Evolutionary conservation across 1,140 invertebrate genomes (phyloP).

Genomic region (Armadillidium nasatum): DNA sequence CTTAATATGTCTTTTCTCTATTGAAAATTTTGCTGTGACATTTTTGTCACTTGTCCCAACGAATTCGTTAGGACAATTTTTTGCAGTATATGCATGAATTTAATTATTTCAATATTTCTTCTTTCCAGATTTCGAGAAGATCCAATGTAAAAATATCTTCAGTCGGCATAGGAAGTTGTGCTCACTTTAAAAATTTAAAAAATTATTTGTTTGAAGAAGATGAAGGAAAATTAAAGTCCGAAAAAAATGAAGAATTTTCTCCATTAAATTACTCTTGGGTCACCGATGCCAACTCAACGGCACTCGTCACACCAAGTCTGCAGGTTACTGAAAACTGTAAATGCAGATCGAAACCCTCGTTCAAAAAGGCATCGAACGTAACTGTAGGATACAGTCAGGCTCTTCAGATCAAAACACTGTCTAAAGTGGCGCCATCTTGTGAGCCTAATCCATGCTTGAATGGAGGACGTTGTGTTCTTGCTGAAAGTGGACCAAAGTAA

Average conservation of each 20-base stretch:
- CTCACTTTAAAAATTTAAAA: not conserved
- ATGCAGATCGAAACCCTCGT: not conserved
- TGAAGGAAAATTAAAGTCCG: not conserved
- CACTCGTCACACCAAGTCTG: not conserved
- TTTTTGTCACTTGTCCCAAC: no score
- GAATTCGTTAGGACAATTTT: no score
- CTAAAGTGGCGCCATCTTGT: slow-evolving; percentile 56
- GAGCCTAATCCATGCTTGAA: slow-evolving; percentile 82
- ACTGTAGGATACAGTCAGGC: not conserved
- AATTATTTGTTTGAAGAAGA: not conserved
- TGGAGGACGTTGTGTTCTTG: slow-evolving; percentile 69
- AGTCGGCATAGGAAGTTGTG: not conserved
- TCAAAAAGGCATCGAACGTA: not conserved
- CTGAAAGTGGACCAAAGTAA: slow-evolving; percentile 54
- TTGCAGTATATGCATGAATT: not conserved
- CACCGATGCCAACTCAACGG: not conserved
- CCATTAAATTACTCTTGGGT: not conserved
- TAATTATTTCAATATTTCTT: not conserved
- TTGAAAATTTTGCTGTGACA: no score
- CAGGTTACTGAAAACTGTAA: not conserved
- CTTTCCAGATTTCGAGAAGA: not conserved
- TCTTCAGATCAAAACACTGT: slow-evolving; percentile 3
- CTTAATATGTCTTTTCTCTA: no score
- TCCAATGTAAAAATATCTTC: not conserved
- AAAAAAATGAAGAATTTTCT: no score